Evolutionary conservation across 2,888 invertebrate species (phyloP), one percentile per base, ranked within the genome.

Genomic region (Dicyrtoma fusca): DNA sequence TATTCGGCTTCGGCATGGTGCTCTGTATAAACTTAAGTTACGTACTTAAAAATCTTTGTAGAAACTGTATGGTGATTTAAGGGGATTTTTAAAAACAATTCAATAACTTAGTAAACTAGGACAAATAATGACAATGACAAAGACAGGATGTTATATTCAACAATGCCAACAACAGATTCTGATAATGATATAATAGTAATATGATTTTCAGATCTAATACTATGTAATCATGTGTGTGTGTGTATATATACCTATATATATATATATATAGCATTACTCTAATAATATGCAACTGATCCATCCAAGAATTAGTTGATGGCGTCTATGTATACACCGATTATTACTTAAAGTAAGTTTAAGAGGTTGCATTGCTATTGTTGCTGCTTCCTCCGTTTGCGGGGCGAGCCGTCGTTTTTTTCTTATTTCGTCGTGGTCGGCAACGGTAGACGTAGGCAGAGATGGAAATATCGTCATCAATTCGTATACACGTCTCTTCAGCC

Each of bases 401-500:
- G 10, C 72, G 74, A 13, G 71, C 57, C 1, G 76, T 74, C 11
- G 76, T 76, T 25, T 59, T 65, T 21, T 45, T 51, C 21, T 66
- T 59, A 26, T 68, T 72, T 64, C 72, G 74, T 44, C 64, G 71
- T 65, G 69, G 73, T 11, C 74, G 84, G 82, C 89, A 89, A 61
- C 86, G 84, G 82, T 88, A 88, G 0, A 88, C 87, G 81, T 86
- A 89, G 1, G 88, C 88, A 62, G 85, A 84, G 34, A 87, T 86
- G 14, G 87, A 87, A 19, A 88, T 82, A 79, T 88, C 88, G 77
- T 88, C 88, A 25, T 86, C 86, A 17, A 84, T 83, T 66, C 85
- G 83, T 1, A 86, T 80, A 80, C 89, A 89, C 61, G 82, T 82
- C 47, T 83, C 84, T 23, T 81, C 76, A 0, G 84, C 82, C 25